Conservation (phyloP, 2,797 vertebrate species). For the Alcedo quadribrachys region DNA sequence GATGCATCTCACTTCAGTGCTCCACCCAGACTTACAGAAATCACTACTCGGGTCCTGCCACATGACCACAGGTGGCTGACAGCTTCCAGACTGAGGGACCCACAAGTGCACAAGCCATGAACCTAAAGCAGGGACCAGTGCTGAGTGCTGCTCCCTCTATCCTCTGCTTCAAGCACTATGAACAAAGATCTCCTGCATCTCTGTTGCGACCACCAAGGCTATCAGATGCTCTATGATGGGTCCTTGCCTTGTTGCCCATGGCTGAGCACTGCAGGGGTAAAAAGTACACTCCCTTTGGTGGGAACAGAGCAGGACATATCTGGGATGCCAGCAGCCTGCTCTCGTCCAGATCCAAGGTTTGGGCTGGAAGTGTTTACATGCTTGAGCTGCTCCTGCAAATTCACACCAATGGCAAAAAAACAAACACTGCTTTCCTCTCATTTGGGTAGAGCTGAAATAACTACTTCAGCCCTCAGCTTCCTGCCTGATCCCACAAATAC, state of each 20-base stretch:
- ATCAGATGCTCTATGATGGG: no score
- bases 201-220: background rate
- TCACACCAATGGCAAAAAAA: background rate
- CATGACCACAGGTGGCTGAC: accelerated
- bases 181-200: background rate
- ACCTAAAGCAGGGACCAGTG: background rate
- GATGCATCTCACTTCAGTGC: background rate
- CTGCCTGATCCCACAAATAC: background rate
- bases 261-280: background rate
- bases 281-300: background rate
- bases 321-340: background rate
- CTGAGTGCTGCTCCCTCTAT: background rate
- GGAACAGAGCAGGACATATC: background rate
- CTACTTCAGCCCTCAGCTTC: background rate
- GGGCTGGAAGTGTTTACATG: background rate
- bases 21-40: background rate
- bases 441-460: background rate
- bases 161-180: background rate
- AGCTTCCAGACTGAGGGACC: background rate
- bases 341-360: background rate
- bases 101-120: background rate
- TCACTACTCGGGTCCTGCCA: background rate
- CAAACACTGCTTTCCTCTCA: background rate
- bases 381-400: background rate
- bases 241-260: background rate